phyloP scores from a whole-genome alignment of 2,113 vertebrate species.

The Saguinus imperator region DNA sequence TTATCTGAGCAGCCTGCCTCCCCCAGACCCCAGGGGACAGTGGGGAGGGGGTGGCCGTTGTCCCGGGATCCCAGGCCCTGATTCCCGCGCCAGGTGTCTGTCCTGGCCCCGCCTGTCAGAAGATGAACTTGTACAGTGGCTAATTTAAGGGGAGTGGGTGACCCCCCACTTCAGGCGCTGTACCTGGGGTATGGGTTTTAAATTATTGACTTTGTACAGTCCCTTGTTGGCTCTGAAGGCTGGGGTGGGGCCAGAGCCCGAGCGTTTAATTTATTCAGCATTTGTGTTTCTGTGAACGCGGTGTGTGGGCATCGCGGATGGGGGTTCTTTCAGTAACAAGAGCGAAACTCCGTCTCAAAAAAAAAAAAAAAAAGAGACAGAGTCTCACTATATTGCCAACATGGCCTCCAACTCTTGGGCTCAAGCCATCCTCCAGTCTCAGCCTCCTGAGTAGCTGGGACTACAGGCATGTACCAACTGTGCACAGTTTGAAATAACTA shows the following conservation, averaged over 20 bases:
- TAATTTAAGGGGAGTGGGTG: constrained; percentile 92
- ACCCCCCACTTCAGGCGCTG: neutral
- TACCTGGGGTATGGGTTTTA: constrained; percentile 80
- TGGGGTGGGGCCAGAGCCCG: constrained; percentile 86
- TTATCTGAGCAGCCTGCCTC: constrained; percentile 67
- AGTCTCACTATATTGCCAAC: neutral
- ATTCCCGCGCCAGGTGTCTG: neutral
- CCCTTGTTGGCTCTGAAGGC: constrained; percentile 87
- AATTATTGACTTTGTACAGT: constrained; percentile 91
- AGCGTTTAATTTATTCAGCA: constrained; percentile 88
- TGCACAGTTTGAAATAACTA: neutral
- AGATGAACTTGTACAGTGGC: constrained; percentile 90
- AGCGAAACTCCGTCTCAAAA: too few relatives aligned
- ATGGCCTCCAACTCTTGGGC: neutral
- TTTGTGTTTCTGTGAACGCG: constrained; percentile 85
- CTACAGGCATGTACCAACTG: neutral
- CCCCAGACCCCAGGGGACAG: constrained; percentile 82
- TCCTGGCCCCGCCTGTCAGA: constrained; percentile 74
- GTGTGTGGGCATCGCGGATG: constrained; percentile 81
- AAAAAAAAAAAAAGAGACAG: too few relatives aligned
- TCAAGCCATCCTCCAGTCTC: neutral
- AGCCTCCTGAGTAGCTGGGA: neutral
- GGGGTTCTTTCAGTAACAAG: constrained; percentile 82
- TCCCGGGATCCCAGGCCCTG: neutral
- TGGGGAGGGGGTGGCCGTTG: neutral